Evolutionary conservation across 2,888 invertebrate species (phyloP).

Genomic region (Noctua fimbriata): DNA sequence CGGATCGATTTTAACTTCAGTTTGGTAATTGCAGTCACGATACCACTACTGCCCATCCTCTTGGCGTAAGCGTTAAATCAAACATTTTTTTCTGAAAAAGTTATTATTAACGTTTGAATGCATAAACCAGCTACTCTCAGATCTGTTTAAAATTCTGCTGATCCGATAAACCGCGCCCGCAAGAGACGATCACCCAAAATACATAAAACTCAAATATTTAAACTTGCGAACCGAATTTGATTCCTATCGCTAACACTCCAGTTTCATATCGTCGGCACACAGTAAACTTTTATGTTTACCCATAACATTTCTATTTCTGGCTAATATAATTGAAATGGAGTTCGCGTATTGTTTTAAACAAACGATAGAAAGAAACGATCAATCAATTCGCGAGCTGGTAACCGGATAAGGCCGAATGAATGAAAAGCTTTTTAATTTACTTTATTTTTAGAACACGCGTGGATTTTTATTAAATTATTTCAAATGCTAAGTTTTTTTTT

Average conservation of each 20-base stretch:
- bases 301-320: slow-evolving; percentile 62
- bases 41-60: not conserved
- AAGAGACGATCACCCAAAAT: slow-evolving; percentile 38
- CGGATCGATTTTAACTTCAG: not conserved
- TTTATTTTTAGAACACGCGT: slow-evolving; percentile 2
- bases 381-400: slow-evolving; percentile 25
- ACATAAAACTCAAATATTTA: slow-evolving; percentile 63
- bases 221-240: slow-evolving; percentile 58
- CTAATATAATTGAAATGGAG: slow-evolving; percentile 55
- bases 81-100: slow-evolving; percentile 5
- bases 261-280: slow-evolving; percentile 58
- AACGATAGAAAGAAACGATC: slow-evolving; percentile 40
- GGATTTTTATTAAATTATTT: not conserved
- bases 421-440: slow-evolving; percentile 28
- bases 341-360: slow-evolving; percentile 54
- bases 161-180: slow-evolving; percentile 36
- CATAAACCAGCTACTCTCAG: slow-evolving; percentile 7
- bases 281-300: slow-evolving; percentile 61
- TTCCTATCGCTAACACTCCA: slow-evolving; percentile 55
- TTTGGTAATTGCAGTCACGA: not conserved
- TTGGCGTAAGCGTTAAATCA: not conserved
- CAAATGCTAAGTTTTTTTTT: not conserved
- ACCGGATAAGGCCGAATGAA: not conserved
- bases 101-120: slow-evolving; percentile 21
- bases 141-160: slow-evolving; percentile 44